Percentiles rank a stretch among this genome's conserved stretches.
Conservation (phyloP, 2,113 vertebrate genomes). For the Stegostoma tigrinum region DNA sequence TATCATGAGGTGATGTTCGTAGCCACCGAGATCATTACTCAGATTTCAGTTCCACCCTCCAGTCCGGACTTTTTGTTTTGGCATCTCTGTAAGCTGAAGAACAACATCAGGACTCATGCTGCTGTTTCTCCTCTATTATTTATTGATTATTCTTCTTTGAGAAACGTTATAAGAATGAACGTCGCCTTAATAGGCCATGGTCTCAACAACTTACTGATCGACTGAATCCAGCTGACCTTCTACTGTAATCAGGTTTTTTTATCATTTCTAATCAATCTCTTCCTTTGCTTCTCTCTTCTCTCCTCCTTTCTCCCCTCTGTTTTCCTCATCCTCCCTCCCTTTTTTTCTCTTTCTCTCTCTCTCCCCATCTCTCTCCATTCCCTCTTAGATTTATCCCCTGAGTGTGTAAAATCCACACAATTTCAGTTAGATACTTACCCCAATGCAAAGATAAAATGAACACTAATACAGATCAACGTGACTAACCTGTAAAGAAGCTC, state of each 20-base stretch:
- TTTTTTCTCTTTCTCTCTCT: no score
- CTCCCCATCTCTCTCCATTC: accelerated
- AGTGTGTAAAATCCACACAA: background rate
- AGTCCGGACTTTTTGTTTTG: slow-evolving; percentile 12
- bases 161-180: slow-evolving; percentile 6
- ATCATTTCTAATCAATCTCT: background rate
- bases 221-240: background rate
- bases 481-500: background rate
- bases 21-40: slow-evolving; percentile 1
- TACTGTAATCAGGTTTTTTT: slow-evolving; percentile 7
- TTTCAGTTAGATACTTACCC: background rate
- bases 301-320: no score
- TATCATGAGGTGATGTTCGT: background rate
- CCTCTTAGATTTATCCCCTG: background rate
- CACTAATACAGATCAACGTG: background rate
- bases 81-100: slow-evolving; percentile 24
- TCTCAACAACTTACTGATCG: background rate
- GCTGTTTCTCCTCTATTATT: background rate
- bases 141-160: background rate
- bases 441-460: background rate
- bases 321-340: background rate
- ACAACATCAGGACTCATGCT: background rate
- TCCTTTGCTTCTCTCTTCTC: background rate
- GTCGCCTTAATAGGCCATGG: background rate
- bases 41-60: background rate